Evolutionary conservation across 2,797 vertebrate genomes (phyloP), one percentile per base, ranked within the genome.

Genomic region (Aphelocoma californica): DNA sequence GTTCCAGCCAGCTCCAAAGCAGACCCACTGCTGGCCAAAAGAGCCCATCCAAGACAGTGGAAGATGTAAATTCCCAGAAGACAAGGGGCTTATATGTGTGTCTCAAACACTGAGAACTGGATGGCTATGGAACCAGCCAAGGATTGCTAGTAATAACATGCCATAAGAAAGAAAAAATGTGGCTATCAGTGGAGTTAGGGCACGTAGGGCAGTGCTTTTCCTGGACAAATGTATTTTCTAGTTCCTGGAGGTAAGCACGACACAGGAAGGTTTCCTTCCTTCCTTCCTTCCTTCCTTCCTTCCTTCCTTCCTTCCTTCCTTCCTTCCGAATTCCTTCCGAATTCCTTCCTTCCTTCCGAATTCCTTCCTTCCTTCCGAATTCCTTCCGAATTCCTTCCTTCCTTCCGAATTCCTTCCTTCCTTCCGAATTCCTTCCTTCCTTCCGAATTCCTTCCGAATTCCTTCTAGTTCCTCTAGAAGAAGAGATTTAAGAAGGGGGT

Each of bases 101-200:
- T 40, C 19, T 70, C 31, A 48, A 42, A 54, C 9, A 34, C 4
- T 0, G 1, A 31, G 18, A 78, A 23, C 10, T 51, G 23, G 8
- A 54, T 34, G 4, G 38, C 25, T 40, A 19, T 40, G 21, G 20
- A 70, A 9, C 6, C 19, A 69, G 1, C 11, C 20, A 20, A 78
- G 11, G 20, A 24, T 10, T 69, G 11, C 48, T 70, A 21, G 25
- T 34, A n/a, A 86, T 47, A 53, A 40, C 11, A 12, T 8, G 9
- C 20, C 6, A 3, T 9, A 8, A 61, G 29, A n/a, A 78, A 61
- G 24, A 47, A 8, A 14, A 69, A 47, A 40, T 31, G 17, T 18
- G 17, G 6, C 4, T 31, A 17, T 9, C 24, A 20, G 7, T 47
- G 16, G 20, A 3, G 26, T 31, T 24, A 61, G 25, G 40, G 20